Evolutionary conservation across 2,113 vertebrate genomes (phyloP).

Genomic region (Atlantisia rogersi): DNA sequence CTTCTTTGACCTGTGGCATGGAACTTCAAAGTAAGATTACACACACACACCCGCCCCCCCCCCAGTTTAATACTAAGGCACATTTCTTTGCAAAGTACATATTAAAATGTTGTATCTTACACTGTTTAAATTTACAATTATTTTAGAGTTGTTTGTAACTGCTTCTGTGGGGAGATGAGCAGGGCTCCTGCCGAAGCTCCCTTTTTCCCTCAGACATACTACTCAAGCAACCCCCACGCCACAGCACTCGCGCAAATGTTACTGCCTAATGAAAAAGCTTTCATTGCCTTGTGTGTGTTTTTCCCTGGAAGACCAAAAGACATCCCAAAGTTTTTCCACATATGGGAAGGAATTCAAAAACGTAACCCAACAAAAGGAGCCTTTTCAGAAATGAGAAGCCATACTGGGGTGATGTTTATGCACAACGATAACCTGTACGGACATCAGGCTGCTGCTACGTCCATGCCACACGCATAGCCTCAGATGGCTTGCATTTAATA

Average conservation of each 20-base stretch:
- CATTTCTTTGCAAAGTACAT: accelerated
- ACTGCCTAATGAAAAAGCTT: not conserved
- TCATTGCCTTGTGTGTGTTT: not conserved
- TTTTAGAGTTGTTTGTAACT: not conserved
- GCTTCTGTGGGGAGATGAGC: not conserved
- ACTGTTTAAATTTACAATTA: not conserved
- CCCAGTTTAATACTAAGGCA: not conserved
- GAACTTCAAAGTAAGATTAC: not conserved
- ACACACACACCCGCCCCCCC: not conserved
- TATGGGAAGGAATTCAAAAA: not conserved
- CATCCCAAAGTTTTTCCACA: not conserved
- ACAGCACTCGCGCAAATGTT: not conserved
- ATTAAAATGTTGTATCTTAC: not conserved
- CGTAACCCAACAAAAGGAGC: not conserved
- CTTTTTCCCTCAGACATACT: not conserved
- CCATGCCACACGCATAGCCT: accelerated
- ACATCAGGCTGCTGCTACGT: not conserved
- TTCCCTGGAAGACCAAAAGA: not conserved
- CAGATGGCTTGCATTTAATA: not conserved
- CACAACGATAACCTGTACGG: accelerated
- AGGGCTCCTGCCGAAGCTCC: not conserved
- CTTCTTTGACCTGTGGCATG: not conserved
- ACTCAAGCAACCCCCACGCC: not conserved
- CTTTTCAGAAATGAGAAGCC: not conserved
- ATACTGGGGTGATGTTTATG: not conserved